phyloP scores from a whole-genome alignment of 2,888 invertebrate genomes.

The Amblyteles armatorius region DNA sequence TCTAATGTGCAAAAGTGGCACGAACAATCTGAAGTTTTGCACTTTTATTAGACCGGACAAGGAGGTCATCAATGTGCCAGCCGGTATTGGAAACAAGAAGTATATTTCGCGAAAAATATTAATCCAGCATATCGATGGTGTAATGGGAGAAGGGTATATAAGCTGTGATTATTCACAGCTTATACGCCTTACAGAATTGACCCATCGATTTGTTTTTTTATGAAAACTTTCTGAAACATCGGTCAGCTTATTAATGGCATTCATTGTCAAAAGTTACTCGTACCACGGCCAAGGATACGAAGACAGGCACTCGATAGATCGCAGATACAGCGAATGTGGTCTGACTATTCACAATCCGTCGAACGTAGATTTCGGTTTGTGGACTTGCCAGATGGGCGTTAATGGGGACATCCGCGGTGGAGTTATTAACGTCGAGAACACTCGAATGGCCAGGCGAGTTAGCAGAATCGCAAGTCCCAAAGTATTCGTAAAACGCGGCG shows the following conservation, averaged over 20 bases:
- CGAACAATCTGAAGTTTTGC: slow-evolving; percentile 67
- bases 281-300: slow-evolving; percentile 75
- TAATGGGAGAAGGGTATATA: not conserved
- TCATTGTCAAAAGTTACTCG: slow-evolving; percentile 71
- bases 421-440: slow-evolving; percentile 44
- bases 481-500: slow-evolving; percentile 75
- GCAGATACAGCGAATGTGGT: slow-evolving; percentile 74
- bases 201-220: not conserved
- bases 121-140: not conserved
- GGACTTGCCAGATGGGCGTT: slow-evolving; percentile 75
- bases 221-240: not conserved
- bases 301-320: not conserved
- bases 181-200: not conserved
- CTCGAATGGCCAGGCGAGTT: not conserved
- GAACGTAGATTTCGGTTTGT: slow-evolving; percentile 76
- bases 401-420: not conserved
- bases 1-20: slow-evolving; percentile 66
- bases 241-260: slow-evolving; percentile 16
- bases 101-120: slow-evolving; percentile 56
- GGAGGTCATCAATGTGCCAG: slow-evolving; percentile 69
- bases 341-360: slow-evolving; percentile 75
- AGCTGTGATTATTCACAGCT: not conserved
- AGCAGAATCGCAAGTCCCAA: slow-evolving; percentile 31
- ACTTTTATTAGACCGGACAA: slow-evolving; percentile 77
- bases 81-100: slow-evolving; percentile 75